Base-by-base conservation (phyloP, 1,140 invertebrate species). In the Pygmarrhopalites habei region DNA sequence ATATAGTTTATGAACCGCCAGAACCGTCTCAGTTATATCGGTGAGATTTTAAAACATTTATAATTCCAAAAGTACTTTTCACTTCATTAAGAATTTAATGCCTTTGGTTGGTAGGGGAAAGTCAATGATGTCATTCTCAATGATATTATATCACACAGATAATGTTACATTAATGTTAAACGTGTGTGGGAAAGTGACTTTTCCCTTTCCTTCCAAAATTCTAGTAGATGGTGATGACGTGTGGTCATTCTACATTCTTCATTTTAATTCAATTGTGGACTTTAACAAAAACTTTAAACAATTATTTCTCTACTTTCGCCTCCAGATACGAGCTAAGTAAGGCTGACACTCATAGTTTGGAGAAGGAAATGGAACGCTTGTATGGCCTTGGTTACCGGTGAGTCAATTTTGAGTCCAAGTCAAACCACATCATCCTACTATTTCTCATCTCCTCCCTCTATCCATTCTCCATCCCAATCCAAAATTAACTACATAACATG, bases 351-450 rank as follows among this genome's bases (percentile, higher is more conserved):
- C 81, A 85, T 53, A 76, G 82, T 64, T 78, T 91, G 61, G 85
- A 86, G 69, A 74, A 75, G 19, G 85, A 88, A 75, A 77, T 88
- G 63, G 81, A 86, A 69, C 77, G 80, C 57, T 76, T 90, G 28
- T 82, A 86, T 53, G 75, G 78, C 1, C 76, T 82, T 15, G 86
- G 87, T 0, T 90, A 89, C 75, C 81, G n/a, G n/a, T n/a, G n/a
- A n/a, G n/a, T n/a, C n/a, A n/a, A n/a, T n/a, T n/a, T n/a, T n/a
- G n/a, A n/a, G n/a, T n/a, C n/a, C n/a, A n/a, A n/a, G n/a, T n/a
- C n/a, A n/a, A n/a, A n/a, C n/a, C n/a, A n/a, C n/a, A n/a, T n/a
- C n/a, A n/a, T n/a, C n/a, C n/a, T n/a, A n/a, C n/a, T n/a, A n/a
- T n/a, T n/a, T n/a, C n/a, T n/a, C n/a, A n/a, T n/a, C n/a, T n/a